These are phyloP conservation scores for Clarias gariepinus DNA, from an alignment of 2,113 vertebrate genomes.

Conservation along the genomic window DNA sequence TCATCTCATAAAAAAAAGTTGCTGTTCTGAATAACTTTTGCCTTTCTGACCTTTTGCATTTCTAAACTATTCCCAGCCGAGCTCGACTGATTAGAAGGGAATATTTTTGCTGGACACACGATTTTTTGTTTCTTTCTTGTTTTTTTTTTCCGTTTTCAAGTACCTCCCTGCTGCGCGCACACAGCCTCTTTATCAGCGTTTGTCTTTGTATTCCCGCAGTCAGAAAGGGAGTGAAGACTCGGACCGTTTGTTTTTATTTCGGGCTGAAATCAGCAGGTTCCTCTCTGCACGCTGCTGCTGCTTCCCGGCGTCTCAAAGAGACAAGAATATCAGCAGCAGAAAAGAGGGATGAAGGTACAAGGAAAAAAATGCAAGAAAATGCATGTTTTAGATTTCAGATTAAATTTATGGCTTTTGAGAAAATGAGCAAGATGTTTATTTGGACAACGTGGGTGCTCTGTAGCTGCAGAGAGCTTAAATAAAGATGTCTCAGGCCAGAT, in stretches of 20 bases:
- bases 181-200: constrained; percentile 11
- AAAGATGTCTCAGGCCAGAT: background rate
- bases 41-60: constrained; percentile 20
- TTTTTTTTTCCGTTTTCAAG: background rate
- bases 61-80: background rate
- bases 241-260: constrained; percentile 1
- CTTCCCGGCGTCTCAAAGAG: constrained; percentile 11
- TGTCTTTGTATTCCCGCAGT: constrained; percentile 9
- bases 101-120: constrained; percentile 33
- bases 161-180: background rate
- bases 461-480: background rate
- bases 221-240: background rate
- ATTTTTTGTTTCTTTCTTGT: constrained; percentile 8
- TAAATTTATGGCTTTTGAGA: background rate
- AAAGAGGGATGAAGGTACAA: background rate
- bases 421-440: background rate
- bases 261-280: constrained; percentile 24
- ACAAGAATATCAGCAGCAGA: constrained; percentile 13
- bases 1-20: background rate
- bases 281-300: background rate
- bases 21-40: background rate
- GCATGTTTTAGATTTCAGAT: background rate
- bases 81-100: background rate
- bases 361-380: background rate
- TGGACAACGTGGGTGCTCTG: background rate